Percentiles rank a stretch among this genome's conserved stretches.
These are phyloP conservation scores for Gymnogyps californianus DNA, from an alignment of 2,113 vertebrate species.

Conservation along the genomic window DNA sequence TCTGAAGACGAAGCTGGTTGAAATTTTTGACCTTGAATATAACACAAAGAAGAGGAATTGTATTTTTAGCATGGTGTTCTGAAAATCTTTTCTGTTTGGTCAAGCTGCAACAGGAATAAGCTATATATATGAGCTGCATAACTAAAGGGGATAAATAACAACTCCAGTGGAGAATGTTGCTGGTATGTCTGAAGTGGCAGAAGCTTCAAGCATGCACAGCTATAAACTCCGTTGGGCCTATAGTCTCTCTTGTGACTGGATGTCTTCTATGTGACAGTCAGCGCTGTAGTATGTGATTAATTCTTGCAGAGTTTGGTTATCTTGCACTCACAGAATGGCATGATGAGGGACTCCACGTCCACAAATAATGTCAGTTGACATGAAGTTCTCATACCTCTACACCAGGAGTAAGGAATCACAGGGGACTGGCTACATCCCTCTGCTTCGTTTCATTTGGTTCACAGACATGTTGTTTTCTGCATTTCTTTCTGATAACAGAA, in stretches of 20 bases:
- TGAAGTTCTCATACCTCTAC: background rate
- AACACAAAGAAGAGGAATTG: background rate
- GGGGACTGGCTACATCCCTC: background rate
- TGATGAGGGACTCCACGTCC: background rate
- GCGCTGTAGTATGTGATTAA: background rate
- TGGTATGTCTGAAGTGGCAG: background rate
- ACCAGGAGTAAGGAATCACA: background rate
- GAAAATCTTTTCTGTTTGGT: background rate
- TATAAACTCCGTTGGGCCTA: background rate
- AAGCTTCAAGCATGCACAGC: background rate
- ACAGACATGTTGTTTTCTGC: background rate
- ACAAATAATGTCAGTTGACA: accelerated
- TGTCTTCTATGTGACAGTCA: background rate
- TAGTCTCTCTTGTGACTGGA: background rate
- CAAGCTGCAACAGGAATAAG: background rate
- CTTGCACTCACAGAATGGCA: background rate
- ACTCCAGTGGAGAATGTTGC: background rate
- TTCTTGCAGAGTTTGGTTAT: background rate
- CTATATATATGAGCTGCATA: background rate
- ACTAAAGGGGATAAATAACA: background rate
- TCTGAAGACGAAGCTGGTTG: background rate
- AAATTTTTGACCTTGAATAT: background rate
- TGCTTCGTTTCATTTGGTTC: background rate
- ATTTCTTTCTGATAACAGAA: background rate
- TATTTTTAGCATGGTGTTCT: background rate